These are phyloP conservation scores for Synaphobranchus kaupii DNA, from an alignment of 2,797 vertebrate genomes.

Conservation along the genomic window DNA sequence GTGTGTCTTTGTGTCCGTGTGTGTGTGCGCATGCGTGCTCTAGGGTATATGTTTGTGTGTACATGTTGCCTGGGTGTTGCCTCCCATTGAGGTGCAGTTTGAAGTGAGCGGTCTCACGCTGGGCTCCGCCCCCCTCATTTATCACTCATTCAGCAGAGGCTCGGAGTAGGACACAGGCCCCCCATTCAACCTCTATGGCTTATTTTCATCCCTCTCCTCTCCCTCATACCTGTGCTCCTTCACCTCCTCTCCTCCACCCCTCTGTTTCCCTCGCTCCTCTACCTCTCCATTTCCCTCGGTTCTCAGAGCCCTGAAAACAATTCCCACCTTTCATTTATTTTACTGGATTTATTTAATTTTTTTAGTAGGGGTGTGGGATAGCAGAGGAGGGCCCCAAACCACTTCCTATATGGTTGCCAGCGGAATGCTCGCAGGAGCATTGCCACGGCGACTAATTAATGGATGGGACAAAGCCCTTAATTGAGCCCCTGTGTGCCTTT, in stretches of 20 bases:
- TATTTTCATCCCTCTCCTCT: conserved; percentile 34
- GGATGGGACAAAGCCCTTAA: neutral
- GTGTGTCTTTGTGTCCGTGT: conserved; percentile 21
- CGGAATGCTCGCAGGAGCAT: neutral
- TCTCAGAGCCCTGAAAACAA: neutral
- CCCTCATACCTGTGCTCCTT: conserved; percentile 17
- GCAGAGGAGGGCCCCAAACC: neutral
- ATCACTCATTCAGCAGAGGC: neutral
- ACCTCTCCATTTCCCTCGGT: neutral
- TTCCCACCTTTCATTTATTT: neutral
- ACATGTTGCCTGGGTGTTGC: conserved; percentile 39
- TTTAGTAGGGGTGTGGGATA: neutral
- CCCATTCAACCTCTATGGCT: conserved; percentile 44
- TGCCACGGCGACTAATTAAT: neutral
- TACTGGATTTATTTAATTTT: neutral
- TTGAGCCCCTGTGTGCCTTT: conserved; percentile 1
- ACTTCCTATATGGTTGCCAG: neutral
- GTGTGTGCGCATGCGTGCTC: neutral
- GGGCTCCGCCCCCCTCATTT: conserved; percentile 29
- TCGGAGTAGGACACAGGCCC: conserved; percentile 26
- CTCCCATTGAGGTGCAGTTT: conserved; percentile 22
- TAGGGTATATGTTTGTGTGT: conserved; percentile 4
- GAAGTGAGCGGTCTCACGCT: conserved; percentile 24
- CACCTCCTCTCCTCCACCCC: conserved; percentile 39
- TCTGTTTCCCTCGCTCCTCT: conserved; percentile 30